Conservation (phyloP, 2,888 invertebrate genomes). For the Morpho deidamia region DNA sequence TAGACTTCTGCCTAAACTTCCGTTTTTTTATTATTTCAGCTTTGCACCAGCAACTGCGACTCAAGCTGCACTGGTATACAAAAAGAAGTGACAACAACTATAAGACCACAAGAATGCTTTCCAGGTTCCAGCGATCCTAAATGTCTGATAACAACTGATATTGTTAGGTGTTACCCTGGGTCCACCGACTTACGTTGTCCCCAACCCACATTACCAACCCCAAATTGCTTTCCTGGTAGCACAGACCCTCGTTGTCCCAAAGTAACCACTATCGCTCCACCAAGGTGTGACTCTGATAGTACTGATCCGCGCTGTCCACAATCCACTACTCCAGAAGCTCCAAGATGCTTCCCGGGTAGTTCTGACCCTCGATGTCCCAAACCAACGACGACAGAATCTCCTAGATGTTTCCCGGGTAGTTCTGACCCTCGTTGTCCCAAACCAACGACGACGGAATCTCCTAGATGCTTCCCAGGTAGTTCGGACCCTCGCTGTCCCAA, state of each 20-base stretch:
- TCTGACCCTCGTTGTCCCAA: slow-evolving; percentile 34
- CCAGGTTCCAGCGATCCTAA: slow-evolving; percentile 50
- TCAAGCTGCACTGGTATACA: slow-evolving; percentile 49
- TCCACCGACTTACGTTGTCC: slow-evolving; percentile 35
- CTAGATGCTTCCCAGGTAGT: slow-evolving; percentile 34
- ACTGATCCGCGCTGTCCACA: slow-evolving; percentile 23
- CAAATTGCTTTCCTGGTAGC: slow-evolving; percentile 30
- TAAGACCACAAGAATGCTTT: slow-evolving; percentile 44
- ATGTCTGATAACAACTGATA: slow-evolving; percentile 43
- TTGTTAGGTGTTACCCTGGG: slow-evolving; percentile 39
- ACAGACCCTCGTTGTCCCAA: slow-evolving; percentile 36
- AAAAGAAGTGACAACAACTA: slow-evolving; percentile 50
- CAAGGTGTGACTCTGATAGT: slow-evolving; percentile 21
- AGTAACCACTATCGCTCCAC: slow-evolving; percentile 30
- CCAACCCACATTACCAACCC: slow-evolving; percentile 31
- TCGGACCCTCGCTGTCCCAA: slow-evolving; percentile 31
- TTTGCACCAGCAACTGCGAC: slow-evolving; percentile 62
- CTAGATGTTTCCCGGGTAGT: slow-evolving; percentile 27
- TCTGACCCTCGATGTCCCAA: slow-evolving; percentile 40
- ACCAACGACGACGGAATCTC: slow-evolving; percentile 32
- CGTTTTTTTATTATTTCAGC: slow-evolving; percentile 37
- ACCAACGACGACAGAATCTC: slow-evolving; percentile 28
- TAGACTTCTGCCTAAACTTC: neutral
- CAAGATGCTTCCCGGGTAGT: slow-evolving; percentile 26
- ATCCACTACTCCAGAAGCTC: slow-evolving; percentile 27